Evolutionary conservation across 2,113 vertebrate genomes (phyloP), one percentile per base, ranked within the genome.

Genomic region (Neodontobutis hainanensis): DNA sequence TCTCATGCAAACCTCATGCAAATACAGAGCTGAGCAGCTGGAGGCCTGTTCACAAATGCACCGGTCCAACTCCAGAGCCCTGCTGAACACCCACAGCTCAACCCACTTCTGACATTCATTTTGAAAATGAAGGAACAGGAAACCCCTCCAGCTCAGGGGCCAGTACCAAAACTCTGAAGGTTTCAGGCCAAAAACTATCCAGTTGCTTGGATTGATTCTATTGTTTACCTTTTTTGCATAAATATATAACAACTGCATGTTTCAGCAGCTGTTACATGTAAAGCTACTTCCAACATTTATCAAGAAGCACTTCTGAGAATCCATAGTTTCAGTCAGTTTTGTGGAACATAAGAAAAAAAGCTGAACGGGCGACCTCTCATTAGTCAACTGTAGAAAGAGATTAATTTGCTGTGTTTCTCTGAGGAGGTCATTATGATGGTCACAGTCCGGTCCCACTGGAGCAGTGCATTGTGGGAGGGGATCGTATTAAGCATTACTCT

Each of bases 1-100:
- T 66, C 71, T 68, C 75, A 88, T 91, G 84, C 85, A 91, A 91
- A 90, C 0, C 3, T 14, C 27, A 89, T 90, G 89, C 85, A 90
- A 90, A 90, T 80, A 0, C 43, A 47, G 12, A 3, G 10, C 35
- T 0, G 56, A 8, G 45, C 44, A 16, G 52, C 19, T 19, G 19
- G 38, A n/a, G 32, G 19, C 19, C 19, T 27, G 19, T 27, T 27
- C 19, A 27, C 19, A 66, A 27, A 36, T 15, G 11, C 6, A 43
- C 48, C 51, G 46, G 57, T 3, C 19, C 35, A 5, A n/a, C 12
- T 47, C 27, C 36, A 40, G 2, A 48, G 11, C 6, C 32, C 44
- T 4, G 40, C 8, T 42, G n/a, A 10, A 62, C 44, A 3, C 44
- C 44, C 44, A 40, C 38, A 40, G 38, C 5, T 6, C 3, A 40